Conservation (phyloP, 2,888 invertebrate genomes). For the Drosophila infuscata region DNA sequence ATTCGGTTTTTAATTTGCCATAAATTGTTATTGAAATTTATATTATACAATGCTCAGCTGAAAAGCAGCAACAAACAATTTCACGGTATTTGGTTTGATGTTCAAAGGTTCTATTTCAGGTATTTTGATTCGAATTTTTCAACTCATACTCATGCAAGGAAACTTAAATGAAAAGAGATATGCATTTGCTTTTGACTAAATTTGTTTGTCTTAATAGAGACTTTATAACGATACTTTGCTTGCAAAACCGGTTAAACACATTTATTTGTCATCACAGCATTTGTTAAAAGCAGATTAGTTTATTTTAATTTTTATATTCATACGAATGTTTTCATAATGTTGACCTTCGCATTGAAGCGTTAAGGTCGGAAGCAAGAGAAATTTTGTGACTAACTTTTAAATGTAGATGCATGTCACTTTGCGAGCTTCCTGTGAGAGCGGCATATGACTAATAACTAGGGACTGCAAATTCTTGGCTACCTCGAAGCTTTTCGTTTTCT, state of each 20-base stretch:
- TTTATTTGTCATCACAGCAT: no score
- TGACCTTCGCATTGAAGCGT: not conserved
- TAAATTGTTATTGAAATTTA: constrained; percentile 56
- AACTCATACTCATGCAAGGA: not conserved
- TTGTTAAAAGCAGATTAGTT: not conserved
- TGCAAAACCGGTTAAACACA: not conserved
- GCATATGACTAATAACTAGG: no score
- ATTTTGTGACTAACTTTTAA: not conserved
- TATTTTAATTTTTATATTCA: not conserved
- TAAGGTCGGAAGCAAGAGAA: not conserved
- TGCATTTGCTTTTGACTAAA: not conserved
- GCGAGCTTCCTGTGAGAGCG: no score
- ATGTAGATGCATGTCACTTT: no score
- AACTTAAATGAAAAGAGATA: not conserved
- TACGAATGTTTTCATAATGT: not conserved
- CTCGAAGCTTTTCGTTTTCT: no score
- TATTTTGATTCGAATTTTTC: not conserved
- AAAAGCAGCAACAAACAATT: constrained; percentile 28
- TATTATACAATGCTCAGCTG: constrained; percentile 33
- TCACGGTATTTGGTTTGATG: constrained; percentile 22
- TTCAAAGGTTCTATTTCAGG: constrained; percentile 40
- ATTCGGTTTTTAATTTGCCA: constrained; percentile 64
- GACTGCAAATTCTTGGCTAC: no score
- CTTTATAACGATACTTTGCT: not conserved
- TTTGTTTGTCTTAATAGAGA: not conserved